Percentiles rank a stretch among this genome's conserved stretches.
Evolutionary conservation across 2,797 vertebrate species (phyloP).

Genomic region (Pseudopleuronectes americanus): DNA sequence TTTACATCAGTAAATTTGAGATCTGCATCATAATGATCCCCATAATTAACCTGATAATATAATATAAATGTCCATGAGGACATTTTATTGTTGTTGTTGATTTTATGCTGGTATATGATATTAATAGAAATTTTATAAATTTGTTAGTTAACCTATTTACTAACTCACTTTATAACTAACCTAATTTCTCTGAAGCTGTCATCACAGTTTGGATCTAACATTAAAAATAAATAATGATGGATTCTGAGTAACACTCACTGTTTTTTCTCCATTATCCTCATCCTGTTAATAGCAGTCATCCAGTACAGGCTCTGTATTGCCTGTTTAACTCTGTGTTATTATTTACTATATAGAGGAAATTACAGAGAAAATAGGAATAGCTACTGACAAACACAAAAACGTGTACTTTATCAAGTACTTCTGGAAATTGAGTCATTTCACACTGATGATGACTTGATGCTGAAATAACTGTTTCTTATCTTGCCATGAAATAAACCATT

Average conservation of each 20-base stretch:
- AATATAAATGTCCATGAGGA: background rate
- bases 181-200: background rate
- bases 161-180: background rate
- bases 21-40: conserved; percentile 16
- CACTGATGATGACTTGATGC: too few relatives aligned
- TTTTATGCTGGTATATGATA: conserved; percentile 8
- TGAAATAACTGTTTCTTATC: too few relatives aligned
- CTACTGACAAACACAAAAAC: too few relatives aligned
- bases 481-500: too few relatives aligned
- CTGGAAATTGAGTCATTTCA: too few relatives aligned
- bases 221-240: background rate
- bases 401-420: too few relatives aligned
- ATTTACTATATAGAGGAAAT: background rate
- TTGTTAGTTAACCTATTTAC: background rate
- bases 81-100: conserved; percentile 10
- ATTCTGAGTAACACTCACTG: background rate
- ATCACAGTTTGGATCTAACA: conserved; percentile 2
- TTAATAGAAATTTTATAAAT: background rate
- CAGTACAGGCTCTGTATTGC: background rate
- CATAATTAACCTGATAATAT: conserved; percentile 17
- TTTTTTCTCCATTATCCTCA: background rate
- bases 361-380: too few relatives aligned
- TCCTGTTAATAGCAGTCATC: conserved; percentile 1
- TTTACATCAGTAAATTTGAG: background rate
- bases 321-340: background rate